Conservation (phyloP, 1,140 invertebrate species). For the Antheraea pernyi region DNA sequence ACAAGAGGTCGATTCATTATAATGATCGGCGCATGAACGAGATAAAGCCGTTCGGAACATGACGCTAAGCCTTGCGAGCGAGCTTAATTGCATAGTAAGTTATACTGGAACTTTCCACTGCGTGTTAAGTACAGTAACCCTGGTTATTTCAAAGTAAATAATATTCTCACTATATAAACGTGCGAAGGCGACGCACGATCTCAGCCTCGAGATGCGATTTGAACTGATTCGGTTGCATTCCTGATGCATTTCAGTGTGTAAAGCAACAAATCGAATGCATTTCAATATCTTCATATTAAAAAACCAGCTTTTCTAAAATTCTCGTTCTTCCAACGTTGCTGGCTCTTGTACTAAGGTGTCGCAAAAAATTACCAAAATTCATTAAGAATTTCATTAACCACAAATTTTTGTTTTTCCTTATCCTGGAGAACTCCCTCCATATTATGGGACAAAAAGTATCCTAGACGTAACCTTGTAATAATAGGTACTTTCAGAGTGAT, state of each 20-base stretch:
- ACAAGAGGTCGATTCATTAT: conserved; percentile 3
- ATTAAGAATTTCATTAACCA: too few species aligned
- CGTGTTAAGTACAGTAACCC: conserved; percentile 36
- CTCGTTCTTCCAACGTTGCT: too few species aligned
- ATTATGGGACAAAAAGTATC: too few species aligned
- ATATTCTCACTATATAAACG: conserved; percentile 28
- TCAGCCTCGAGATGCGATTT: conserved; percentile 47
- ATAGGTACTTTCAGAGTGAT: too few species aligned
- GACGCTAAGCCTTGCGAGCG: conserved; percentile 11
- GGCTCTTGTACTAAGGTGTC: too few species aligned
- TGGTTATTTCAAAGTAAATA: conserved; percentile 29
- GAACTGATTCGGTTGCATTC: conserved; percentile 44
- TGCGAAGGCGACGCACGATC: conserved; percentile 45
- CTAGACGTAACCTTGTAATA: too few species aligned
- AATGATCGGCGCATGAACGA: conserved; percentile 10
- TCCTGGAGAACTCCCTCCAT: too few species aligned
- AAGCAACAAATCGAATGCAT: not conserved
- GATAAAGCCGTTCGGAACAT: not conserved
- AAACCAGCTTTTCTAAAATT: too few species aligned
- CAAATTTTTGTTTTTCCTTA: too few species aligned
- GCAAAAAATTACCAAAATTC: too few species aligned
- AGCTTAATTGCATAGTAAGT: conserved; percentile 12
- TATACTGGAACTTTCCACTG: conserved; percentile 30
- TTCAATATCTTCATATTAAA: not conserved
- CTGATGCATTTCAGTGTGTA: conserved; percentile 12